A percentile compares a stretch with the other conserved stretches of the same genome.
These are phyloP conservation scores for Tarsius wallacei DNA, from an alignment of 2,797 vertebrate species.

Conservation along the genomic window DNA sequence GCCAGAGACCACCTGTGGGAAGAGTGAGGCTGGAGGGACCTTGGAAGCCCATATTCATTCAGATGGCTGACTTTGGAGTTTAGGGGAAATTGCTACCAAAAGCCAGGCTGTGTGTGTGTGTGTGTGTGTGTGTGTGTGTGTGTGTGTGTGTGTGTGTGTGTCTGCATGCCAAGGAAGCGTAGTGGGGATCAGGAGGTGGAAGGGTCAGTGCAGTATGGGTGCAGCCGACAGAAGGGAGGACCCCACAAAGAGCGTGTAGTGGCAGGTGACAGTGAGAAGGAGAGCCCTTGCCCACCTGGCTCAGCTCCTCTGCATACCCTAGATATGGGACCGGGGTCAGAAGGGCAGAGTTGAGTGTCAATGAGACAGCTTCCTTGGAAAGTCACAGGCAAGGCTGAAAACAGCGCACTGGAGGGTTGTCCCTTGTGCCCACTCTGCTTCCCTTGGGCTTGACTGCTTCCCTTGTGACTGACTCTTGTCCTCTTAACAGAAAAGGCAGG, in stretches of 20 bases:
- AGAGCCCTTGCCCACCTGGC: background rate
- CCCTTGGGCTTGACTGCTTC: too few relatives aligned
- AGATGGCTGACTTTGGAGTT: background rate
- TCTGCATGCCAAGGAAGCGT: rapidly evolving
- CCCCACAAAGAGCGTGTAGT: too few relatives aligned
- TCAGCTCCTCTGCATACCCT: background rate
- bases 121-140: background rate
- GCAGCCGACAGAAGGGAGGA: background rate
- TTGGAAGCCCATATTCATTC: background rate
- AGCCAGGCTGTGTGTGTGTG: background rate
- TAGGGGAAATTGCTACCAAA: background rate
- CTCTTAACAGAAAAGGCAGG: background rate
- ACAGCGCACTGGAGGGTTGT: too few relatives aligned
- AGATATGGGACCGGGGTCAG: too few relatives aligned
- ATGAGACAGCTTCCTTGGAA: too few relatives aligned
- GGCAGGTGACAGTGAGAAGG: background rate
- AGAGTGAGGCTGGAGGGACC: background rate
- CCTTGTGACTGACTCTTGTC: background rate
- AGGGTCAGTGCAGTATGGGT: background rate
- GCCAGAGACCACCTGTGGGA: background rate
- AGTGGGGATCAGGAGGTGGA: background rate
- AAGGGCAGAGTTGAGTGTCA: too few relatives aligned
- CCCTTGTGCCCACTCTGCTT: too few relatives aligned
- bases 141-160: too few relatives aligned
- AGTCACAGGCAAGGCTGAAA: too few relatives aligned